Evolutionary conservation across 2,888 invertebrate species (phyloP).

Genomic region (Bembecia ichneumoniformis): DNA sequence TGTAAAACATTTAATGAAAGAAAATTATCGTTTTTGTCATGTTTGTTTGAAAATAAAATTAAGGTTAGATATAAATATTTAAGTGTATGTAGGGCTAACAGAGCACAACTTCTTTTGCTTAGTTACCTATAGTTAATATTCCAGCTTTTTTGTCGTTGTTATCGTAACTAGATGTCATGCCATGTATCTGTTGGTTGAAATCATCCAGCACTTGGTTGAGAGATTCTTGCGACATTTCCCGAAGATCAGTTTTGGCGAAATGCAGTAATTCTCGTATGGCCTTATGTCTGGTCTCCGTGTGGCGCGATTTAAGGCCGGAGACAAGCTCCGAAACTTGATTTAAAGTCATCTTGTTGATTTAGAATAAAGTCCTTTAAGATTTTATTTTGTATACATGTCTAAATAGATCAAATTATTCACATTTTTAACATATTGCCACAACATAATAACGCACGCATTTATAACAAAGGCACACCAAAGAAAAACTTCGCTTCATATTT

Average conservation of each 20-base stretch:
- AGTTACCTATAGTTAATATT: conserved; percentile 87
- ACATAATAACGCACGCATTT: too few species aligned
- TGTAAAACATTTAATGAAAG: too few species aligned
- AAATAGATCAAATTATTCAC: neutral
- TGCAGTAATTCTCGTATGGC: conserved; percentile 89
- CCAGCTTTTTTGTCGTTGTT: conserved; percentile 95
- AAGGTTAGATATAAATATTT: neutral
- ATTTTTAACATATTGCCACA: neutral
- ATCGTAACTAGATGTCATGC: conserved; percentile 93
- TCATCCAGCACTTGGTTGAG: conserved; percentile 90
- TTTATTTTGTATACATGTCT: too few species aligned
- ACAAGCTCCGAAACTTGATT: conserved; percentile 82
- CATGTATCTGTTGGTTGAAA: conserved; percentile 94
- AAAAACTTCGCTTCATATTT: neutral
- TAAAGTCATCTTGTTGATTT: conserved; percentile 28
- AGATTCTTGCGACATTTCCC: conserved; percentile 90
- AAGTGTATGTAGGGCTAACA: neutral
- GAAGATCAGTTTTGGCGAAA: conserved; percentile 89
- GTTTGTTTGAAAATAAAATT: too few species aligned
- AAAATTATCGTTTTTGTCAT: neutral
- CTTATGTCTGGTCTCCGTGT: conserved; percentile 86
- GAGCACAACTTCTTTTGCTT: neutral
- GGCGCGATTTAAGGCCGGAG: conserved; percentile 87
- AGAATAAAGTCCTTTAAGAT: too few species aligned
- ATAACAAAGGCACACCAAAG: neutral